phyloP scores from a whole-genome alignment of 2,888 invertebrate species.

The Brachyptera risi region DNA sequence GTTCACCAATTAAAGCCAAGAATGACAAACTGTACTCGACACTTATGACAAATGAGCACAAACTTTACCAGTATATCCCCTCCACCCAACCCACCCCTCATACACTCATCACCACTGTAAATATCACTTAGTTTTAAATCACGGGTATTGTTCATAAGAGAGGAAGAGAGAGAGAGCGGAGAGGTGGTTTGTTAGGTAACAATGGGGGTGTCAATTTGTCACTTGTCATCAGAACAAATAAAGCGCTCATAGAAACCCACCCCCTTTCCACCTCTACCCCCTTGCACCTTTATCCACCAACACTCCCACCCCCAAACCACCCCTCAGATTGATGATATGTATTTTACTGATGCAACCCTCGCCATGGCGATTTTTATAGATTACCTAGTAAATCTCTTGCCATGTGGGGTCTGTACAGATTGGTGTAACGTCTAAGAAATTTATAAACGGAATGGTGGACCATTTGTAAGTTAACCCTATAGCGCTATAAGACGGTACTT shows the following conservation, averaged over 20 bases:
- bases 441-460: no score
- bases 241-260: not conserved
- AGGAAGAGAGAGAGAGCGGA: no score
- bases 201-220: constrained; percentile 20
- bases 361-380: not conserved
- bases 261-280: not conserved
- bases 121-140: constrained; percentile 22
- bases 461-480: no score
- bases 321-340: not conserved
- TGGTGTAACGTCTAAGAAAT: no score
- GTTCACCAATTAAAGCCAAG: no score
- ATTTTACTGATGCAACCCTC: not conserved
- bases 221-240: not conserved
- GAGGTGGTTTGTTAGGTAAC: not conserved
- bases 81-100: not conserved
- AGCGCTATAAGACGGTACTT: no score
- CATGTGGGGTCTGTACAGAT: not conserved
- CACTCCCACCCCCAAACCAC: not conserved
- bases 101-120: constrained; percentile 8
- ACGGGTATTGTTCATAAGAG: constrained; percentile 5
- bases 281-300: not conserved
- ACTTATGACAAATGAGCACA: not conserved
- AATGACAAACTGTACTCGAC: not conserved
- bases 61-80: not conserved
- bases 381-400: not conserved